A percentile compares a stretch with the other conserved stretches of the same genome.
phyloP scores from a whole-genome alignment of 2,113 vertebrate species.

The Perca schrenkii region DNA sequence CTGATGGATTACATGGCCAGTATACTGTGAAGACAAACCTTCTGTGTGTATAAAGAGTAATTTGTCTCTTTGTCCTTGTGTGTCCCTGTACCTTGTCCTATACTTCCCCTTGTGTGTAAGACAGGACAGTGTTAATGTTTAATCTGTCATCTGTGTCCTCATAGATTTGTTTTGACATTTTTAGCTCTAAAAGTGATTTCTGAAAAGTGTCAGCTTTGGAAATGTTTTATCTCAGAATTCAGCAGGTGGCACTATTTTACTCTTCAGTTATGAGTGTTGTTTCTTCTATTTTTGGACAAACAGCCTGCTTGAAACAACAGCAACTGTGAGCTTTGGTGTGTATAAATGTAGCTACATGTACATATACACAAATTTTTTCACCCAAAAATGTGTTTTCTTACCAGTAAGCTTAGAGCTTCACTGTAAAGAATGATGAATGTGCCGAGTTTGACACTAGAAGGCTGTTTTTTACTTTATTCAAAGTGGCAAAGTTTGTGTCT shows the following conservation, averaged over 20 bases:
- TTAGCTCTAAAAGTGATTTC: background rate
- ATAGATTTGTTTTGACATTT: background rate
- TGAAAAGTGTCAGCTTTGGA: background rate
- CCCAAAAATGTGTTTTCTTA: background rate
- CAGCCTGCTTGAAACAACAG: conserved; percentile 10
- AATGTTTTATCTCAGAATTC: conserved; percentile 1
- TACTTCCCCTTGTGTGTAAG: background rate
- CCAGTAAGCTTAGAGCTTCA: background rate
- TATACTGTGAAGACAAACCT: background rate
- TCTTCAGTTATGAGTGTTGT: background rate
- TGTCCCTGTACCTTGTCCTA: conserved; percentile 16
- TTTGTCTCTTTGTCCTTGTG: conserved; percentile 18
- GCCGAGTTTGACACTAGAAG: background rate
- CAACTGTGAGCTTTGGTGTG: background rate
- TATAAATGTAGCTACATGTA: background rate
- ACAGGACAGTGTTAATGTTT: conserved; percentile 13
- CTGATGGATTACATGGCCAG: background rate
- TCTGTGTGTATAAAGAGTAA: conserved; percentile 8
- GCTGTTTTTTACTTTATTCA: background rate
- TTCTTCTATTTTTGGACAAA: conserved; percentile 44
- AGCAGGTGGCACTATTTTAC: conserved; percentile 28
- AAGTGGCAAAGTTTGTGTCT: background rate
- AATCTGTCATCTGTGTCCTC: conserved; percentile 13
- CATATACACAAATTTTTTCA: background rate
- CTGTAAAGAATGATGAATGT: background rate